Evolutionary conservation across 2,113 vertebrate species (phyloP).

Genomic region (Morone saxatilis): DNA sequence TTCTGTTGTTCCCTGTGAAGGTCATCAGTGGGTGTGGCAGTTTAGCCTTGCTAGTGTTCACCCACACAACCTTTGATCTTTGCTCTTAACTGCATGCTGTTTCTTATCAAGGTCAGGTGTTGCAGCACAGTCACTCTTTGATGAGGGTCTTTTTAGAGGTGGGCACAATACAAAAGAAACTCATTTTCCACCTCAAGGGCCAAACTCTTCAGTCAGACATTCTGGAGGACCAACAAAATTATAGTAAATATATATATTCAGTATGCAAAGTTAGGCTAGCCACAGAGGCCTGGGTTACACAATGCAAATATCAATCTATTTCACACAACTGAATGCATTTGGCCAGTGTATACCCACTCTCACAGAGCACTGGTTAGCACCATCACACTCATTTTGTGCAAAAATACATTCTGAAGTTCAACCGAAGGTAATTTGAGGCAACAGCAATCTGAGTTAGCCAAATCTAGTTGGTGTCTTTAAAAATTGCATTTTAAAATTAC

Average conservation of each 20-base stretch:
- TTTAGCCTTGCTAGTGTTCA: constrained; percentile 29
- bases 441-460: background rate
- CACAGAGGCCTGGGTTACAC: background rate
- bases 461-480: background rate
- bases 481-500: background rate
- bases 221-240: too few relatives aligned
- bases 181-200: background rate
- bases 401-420: background rate
- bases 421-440: background rate
- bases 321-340: background rate
- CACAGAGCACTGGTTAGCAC: background rate
- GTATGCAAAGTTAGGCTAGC: background rate
- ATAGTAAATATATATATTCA: background rate
- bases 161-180: background rate
- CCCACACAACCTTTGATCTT: constrained; percentile 42
- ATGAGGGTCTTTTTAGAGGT: constrained; percentile 9
- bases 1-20: constrained; percentile 38
- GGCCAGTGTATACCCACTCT: background rate
- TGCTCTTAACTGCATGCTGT: background rate
- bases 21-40: constrained; percentile 26
- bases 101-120: constrained; percentile 29
- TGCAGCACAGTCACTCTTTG: background rate
- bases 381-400: background rate
- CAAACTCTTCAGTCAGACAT: background rate
- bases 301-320: background rate